Conservation (phyloP, 2,888 invertebrate genomes). For the Sarcophaga subvicina region DNA sequence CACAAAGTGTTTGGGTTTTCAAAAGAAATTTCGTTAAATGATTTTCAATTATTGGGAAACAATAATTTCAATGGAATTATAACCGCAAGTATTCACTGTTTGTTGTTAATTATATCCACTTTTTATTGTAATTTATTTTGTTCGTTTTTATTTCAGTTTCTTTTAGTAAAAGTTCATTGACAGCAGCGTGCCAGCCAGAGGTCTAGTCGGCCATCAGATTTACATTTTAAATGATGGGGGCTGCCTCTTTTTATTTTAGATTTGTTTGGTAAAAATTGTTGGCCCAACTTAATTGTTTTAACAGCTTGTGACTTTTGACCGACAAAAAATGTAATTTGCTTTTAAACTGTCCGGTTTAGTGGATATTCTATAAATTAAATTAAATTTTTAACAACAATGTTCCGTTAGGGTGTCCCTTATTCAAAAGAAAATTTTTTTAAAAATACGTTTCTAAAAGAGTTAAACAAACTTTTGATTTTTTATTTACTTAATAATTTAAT, state of each 20-base stretch:
- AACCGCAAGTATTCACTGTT: constrained; percentile 31
- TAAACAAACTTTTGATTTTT: not conserved
- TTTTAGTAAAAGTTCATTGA: constrained; percentile 42
- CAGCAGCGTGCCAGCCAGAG: not conserved
- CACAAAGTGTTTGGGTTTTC: constrained; percentile 1
- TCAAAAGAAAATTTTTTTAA: not conserved
- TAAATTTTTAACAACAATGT: not conserved
- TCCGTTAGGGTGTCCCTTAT: constrained; percentile 1
- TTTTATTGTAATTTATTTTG: too few relatives aligned
- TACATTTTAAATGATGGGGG: constrained; percentile 8
- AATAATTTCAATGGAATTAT: constrained; percentile 20
- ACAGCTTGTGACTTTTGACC: constrained; percentile 24
- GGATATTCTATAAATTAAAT: not conserved
- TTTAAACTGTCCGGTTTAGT: constrained; percentile 1
- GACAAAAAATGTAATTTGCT: constrained; percentile 32
- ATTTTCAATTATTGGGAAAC: constrained; percentile 53
- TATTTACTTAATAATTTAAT: not conserved
- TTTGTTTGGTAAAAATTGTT: not conserved
- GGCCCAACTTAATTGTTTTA: constrained; percentile 3
- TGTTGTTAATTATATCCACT: not conserved
- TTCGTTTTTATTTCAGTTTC: not conserved
- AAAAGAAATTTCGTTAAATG: constrained; percentile 20
- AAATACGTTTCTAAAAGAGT: not conserved
- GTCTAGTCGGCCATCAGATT: not conserved
- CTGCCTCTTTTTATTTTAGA: not conserved